Base-by-base conservation (phyloP, 2,888 invertebrate genomes). In the Acleris sparsana region DNA sequence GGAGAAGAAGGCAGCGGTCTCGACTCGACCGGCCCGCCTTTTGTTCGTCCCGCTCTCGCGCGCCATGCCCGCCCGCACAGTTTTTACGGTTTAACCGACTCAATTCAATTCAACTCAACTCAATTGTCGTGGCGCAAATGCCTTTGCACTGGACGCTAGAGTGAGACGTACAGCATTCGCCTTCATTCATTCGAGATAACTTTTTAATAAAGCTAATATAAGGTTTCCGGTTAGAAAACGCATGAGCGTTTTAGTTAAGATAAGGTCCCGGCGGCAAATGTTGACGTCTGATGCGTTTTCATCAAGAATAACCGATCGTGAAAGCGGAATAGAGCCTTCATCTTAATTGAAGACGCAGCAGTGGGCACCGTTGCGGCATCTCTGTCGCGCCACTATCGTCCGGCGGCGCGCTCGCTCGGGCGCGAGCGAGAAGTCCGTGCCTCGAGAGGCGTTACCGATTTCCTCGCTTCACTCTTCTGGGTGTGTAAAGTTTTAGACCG, bases 401-500 rank as follows among this genome's bases (percentile, higher is more conserved):
- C 87, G 85, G 85, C 79, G 83, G 71, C 73, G 70, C 71, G 29
- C 48, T 11, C 57, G 64, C 61, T 69, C 74, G 80, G 72, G 91
- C 66, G 81, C 49, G 89, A 93, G 77, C 74, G 92, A 88, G 92
- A 92, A 79, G 77, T 80, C 87, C 85, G 86, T 82, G 63, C 72
- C 56, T 29, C 75, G 84, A 89, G 82, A 91, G 92, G 92, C 92
- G 92, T 85, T 82, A 79, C 91, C 89, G 78, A 67, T 83, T 86
- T 78, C 80, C 74, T 87, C 89, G 77, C 80, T 82, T 84, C 83
- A 72, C 78, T 72, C 89, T 83, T 79, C 84, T 90, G 92, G 92
- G 91, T 90, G 92, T 91, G 92, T 91, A 92, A 92, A 92, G 91
- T 92, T 92, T 92, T 92, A 92, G 92, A 91, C 91, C 91, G 90